Conservation (phyloP, 1,140 invertebrate species). For the Drosophila varians region DNA sequence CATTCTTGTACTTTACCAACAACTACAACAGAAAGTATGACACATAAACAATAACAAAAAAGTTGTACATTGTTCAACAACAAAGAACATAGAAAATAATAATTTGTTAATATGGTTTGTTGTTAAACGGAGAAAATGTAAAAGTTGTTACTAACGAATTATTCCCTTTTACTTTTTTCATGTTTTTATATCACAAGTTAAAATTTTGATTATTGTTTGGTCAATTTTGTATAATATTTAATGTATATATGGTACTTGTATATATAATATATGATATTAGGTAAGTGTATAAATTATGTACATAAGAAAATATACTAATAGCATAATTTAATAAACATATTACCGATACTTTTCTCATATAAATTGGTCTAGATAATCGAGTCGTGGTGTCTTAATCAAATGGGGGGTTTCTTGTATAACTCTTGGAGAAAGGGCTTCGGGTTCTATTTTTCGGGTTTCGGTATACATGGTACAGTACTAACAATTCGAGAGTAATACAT, state of each 20-base stretch:
- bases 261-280: conserved; percentile 35
- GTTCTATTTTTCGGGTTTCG: conserved; percentile 24
- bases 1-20: conserved; percentile 69
- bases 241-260: conserved; percentile 35
- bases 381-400: conserved; percentile 57
- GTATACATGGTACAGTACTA: conserved; percentile 45
- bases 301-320: conserved; percentile 74
- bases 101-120: conserved; percentile 13
- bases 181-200: conserved; percentile 81
- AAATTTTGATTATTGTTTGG: conserved; percentile 83
- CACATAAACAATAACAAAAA: conserved; percentile 67
- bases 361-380: conserved; percentile 80
- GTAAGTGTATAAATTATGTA: conserved; percentile 61
- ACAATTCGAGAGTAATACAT: conserved; percentile 45
- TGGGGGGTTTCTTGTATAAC: neutral
- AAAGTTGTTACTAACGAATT: conserved; percentile 23
- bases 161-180: conserved; percentile 41
- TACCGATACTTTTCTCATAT: conserved; percentile 48
- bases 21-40: conserved; percentile 67
- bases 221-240: conserved; percentile 68
- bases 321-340: conserved; percentile 60
- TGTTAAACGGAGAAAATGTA: conserved; percentile 48
- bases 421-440: neutral
- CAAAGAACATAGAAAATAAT: conserved; percentile 36
- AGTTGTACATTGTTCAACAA: conserved; percentile 25